Evolutionary conservation across 2,888 invertebrate species (phyloP).

Genomic region (Rhagonycha fulva): DNA sequence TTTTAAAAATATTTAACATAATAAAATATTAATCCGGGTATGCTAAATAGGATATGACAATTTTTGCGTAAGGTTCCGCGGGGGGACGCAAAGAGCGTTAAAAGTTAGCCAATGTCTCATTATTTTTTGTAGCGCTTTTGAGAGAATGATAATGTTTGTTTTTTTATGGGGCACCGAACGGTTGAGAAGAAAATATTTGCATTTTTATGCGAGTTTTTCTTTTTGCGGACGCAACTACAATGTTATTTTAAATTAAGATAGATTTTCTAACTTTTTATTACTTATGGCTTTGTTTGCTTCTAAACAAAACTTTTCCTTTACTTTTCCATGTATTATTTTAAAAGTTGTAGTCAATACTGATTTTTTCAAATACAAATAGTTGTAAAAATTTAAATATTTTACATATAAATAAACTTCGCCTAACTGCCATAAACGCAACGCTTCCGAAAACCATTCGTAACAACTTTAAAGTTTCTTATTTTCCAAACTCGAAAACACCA

Average conservation of each 20-base stretch:
- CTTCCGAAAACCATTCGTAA: background rate
- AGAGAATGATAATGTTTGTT: conserved; percentile 51
- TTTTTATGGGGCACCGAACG: conserved; percentile 43
- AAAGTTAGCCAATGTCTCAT: conserved; percentile 49
- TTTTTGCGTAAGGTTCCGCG: conserved; percentile 39
- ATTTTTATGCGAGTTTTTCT: conserved; percentile 51
- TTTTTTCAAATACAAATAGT: background rate
- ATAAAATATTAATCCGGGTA: conserved; percentile 29
- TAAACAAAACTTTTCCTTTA: conserved; percentile 24
- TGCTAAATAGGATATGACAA: conserved; percentile 42
- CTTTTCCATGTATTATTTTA: background rate
- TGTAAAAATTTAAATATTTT: background rate
- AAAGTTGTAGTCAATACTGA: conserved; percentile 5
- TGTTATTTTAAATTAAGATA: conserved; percentile 48
- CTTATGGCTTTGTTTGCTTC: conserved; percentile 36
- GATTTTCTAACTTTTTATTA: conserved; percentile 44
- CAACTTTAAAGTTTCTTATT: background rate
- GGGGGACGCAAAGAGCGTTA: conserved; percentile 44
- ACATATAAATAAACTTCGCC: background rate
- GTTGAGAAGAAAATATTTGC: conserved; percentile 45
- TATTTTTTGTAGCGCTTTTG: conserved; percentile 50
- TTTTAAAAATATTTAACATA: conserved; percentile 1
- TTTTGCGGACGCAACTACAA: conserved; percentile 46
- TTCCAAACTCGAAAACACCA: background rate
- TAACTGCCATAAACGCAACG: background rate